phyloP scores from a whole-genome alignment of 2,888 invertebrate species.

The Agonopterix subpropinquella region DNA sequence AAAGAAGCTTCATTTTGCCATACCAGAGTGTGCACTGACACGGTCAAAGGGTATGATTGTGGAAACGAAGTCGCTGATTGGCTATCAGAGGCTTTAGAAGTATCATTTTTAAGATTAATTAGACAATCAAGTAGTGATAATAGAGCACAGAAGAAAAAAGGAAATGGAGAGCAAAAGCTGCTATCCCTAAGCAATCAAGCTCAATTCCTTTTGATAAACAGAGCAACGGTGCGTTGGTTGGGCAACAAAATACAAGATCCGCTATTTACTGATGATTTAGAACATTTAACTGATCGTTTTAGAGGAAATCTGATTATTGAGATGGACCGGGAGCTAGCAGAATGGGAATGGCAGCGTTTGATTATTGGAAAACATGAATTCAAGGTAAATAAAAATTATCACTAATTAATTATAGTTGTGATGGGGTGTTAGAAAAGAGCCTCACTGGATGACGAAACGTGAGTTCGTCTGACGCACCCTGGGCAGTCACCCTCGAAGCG shows the following conservation, averaged over 20 bases:
- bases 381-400: constrained; percentile 65
- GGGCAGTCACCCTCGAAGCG: too few relatives aligned
- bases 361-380: constrained; percentile 79
- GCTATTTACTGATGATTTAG: constrained; percentile 63
- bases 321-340: constrained; percentile 83
- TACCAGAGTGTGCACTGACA: constrained; percentile 91
- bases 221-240: constrained; percentile 85
- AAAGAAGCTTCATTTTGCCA: constrained; percentile 73
- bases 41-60: constrained; percentile 87
- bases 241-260: constrained; percentile 74
- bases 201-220: constrained; percentile 89
- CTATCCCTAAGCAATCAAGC: constrained; percentile 87
- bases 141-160: constrained; percentile 46
- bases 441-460: too few relatives aligned
- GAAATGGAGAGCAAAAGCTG: constrained; percentile 30
- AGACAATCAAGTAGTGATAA: constrained; percentile 70
- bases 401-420: too few relatives aligned
- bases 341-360: constrained; percentile 82
- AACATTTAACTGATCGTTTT: constrained; percentile 85
- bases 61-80: constrained; percentile 88
- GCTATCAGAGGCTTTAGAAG: constrained; percentile 83
- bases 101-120: constrained; percentile 81
- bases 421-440: too few relatives aligned
- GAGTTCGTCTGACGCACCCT: too few relatives aligned
- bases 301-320: constrained; percentile 92